Base-by-base conservation (phyloP, 2,113 vertebrate species). In the Castor canadensis region DNA sequence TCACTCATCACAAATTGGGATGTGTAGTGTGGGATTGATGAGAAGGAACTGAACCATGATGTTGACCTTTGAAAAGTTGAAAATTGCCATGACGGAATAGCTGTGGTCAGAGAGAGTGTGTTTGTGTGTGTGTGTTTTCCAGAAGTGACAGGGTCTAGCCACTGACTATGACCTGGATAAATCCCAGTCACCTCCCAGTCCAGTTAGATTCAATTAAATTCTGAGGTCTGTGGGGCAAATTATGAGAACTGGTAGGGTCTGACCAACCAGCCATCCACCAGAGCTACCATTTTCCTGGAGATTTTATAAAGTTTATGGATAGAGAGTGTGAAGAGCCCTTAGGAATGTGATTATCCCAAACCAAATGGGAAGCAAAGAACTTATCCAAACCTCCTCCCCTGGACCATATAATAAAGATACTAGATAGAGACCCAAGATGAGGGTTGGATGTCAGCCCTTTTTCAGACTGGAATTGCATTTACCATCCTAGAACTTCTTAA, bases 21-120 rank as follows among this genome's bases (percentile, higher is more conserved):
- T 15, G 6, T 26, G 28, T 22, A 3, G 64, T 64, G 15, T 85
- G 49, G 22, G 40, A 43, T 19, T 49, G 72, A 69, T 40, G 13
- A 83, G 52, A 19, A 4, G 20, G 19, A 60, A 32, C 17, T 35
- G n/a, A 75, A 95, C 49, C 9, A 32, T 20, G 47, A 56, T 13
- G 30, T 13, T 89, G 67, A n/a, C 22, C 71, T 84, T 88, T 69
- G 77, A 69, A 56, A 56, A 87, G 30, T 45, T 66, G 66, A 75
- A 91, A 83, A 62, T 64, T n/a, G 28, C 16, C 20, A 24, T 7
- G n/a, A 92, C 32, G 28, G 69, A 62, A 54, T 58, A 19, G 9
- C 30, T 52, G 67, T 72, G 30, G 73, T 16, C 64, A 56, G 43
- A 5, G 54, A 45, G 24, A 62, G 20, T 35, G 26, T 28, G 38